A percentile compares a stretch with the other conserved stretches of the same genome.
These are phyloP conservation scores for Thaleichthys pacificus DNA, from an alignment of 2,797 vertebrate species.

Conservation along the genomic window DNA sequence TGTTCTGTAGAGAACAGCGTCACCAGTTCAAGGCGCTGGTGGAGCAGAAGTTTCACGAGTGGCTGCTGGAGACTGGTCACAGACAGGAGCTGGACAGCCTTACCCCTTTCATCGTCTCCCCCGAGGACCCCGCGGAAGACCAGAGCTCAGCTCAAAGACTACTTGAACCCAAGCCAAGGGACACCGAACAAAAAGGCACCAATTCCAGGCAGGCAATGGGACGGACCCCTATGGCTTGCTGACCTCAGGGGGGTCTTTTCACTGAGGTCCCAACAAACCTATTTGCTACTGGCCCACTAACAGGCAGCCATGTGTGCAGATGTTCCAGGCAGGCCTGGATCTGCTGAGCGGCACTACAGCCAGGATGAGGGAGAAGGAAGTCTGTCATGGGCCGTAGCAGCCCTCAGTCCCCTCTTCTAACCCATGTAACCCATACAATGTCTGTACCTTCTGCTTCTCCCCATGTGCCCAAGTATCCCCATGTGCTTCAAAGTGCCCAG, in stretches of 20 bases:
- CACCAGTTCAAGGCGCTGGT: constrained; percentile 86
- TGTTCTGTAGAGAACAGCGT: constrained; percentile 83
- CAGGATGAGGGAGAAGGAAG: background rate
- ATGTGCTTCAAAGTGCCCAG: background rate
- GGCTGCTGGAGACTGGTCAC: constrained; percentile 86
- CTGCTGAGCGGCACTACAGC: background rate
- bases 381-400: background rate
- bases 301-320: background rate
- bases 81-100: constrained; percentile 90
- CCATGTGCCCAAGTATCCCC: too few species aligned
- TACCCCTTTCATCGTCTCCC: constrained; percentile 62
- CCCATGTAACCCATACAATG: too few species aligned
- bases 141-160: constrained; percentile 43
- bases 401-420: background rate
- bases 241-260: constrained; percentile 3
- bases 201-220: constrained; percentile 26
- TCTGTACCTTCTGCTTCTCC: background rate
- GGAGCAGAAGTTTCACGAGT: constrained; percentile 90
- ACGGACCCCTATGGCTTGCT: constrained; percentile 46
- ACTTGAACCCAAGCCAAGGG: constrained; percentile 1
- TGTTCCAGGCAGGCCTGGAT: constrained; percentile 1
- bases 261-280: background rate
- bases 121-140: constrained; percentile 39
- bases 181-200: constrained; percentile 19
- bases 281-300: background rate